Evolutionary conservation across 2,113 vertebrate species (phyloP), one percentile per base, ranked within the genome.

Genomic region (Verasper variegatus): DNA sequence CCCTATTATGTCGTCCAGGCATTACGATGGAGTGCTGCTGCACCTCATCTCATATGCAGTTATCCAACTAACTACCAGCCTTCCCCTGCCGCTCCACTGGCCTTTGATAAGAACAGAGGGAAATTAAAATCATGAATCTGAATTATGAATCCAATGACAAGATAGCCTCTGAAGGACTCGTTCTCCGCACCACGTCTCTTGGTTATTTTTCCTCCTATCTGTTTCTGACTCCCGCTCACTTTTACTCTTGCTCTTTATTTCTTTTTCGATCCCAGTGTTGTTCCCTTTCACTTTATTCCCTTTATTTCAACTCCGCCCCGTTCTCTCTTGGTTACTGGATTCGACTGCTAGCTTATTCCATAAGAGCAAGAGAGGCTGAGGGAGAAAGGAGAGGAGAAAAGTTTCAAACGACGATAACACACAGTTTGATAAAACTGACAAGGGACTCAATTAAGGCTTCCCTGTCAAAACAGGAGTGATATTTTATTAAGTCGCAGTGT

Each of bases 371-470:
- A 77, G 83, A 83, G 76, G 81, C 78, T 51, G 79, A 78, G 78
- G 65, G 69, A 63, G 77, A 87, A 63, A 80, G 68, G 55, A 24
- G 55, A 78, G 49, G 45, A 73, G 69, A 80, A 93, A 93, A 93
- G 89, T 95, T 94, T 94, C 92, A 94, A 93, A 94, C 71, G 88
- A 92, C 71, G 89, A 92, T 94, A 95, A 94, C 93, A 89, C 93
- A 91, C 93, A 94, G 94, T 95, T 95, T 95, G 93, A 94, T 95
- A 95, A 95, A 95, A 95, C 93, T 95, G 94, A 95, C 94, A 94
- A 93, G 95, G 95, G 95, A 95, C 93, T 95, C 94, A 95, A 95
- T 95, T 95, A 95, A 94, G 92, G 92, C 89, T 78, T 88, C 88
- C 83, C 93, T 94, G 93, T 94, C 93, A 94, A 91, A 94, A 91